Conservation (phyloP, 2,888 invertebrate species). For the Peribatodes rhomboidaria region DNA sequence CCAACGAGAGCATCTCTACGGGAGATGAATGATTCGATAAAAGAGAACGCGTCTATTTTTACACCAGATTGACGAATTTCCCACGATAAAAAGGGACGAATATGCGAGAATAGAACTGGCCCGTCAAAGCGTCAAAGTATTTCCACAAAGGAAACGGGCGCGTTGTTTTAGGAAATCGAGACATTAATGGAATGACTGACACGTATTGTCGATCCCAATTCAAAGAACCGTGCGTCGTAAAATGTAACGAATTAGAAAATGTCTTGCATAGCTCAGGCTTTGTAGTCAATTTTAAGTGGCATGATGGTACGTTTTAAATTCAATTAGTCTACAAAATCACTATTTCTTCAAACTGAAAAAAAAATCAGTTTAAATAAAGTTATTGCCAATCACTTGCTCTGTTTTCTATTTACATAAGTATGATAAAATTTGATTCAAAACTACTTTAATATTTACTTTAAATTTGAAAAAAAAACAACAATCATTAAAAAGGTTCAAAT, state of each 20-base stretch:
- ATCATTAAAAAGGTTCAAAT: conserved; percentile 49
- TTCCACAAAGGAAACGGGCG: conserved; percentile 69
- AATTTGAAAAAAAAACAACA: conserved; percentile 14
- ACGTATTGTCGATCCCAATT: conserved; percentile 73
- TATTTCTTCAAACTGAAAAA: too few species aligned
- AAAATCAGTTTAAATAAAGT: background rate
- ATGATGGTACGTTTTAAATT: too few species aligned
- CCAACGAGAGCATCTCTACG: conserved; percentile 17
- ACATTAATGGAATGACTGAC: conserved; percentile 83
- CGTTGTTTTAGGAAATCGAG: conserved; percentile 79
- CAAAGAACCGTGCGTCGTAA: conserved; percentile 70
- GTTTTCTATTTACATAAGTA: background rate
- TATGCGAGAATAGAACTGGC: conserved; percentile 68
- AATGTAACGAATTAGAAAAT: conserved; percentile 65
- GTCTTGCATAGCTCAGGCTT: conserved; percentile 49
- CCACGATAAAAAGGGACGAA: conserved; percentile 65
- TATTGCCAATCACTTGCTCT: background rate
- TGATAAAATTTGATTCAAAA: too few species aligned
- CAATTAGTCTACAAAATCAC: too few species aligned
- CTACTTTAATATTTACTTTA: background rate
- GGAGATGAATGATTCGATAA: conserved; percentile 31
- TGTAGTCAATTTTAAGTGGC: conserved; percentile 1
- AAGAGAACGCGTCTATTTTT: conserved; percentile 31
- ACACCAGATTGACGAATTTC: conserved; percentile 55
- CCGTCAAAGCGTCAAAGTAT: conserved; percentile 78